phyloP scores from a whole-genome alignment of 2,113 vertebrate genomes.

The Pipa parva region DNA sequence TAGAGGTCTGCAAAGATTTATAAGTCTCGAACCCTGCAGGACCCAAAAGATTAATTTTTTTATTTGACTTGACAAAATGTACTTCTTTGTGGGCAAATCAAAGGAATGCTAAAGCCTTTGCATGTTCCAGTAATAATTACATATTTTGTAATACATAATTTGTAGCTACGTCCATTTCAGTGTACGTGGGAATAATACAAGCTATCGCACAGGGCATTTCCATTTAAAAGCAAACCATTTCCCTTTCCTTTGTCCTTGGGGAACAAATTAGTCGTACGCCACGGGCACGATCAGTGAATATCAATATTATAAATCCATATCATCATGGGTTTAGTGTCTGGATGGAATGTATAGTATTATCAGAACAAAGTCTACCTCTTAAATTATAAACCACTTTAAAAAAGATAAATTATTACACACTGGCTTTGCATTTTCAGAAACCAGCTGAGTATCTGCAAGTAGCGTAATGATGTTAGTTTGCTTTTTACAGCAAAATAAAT shows the following conservation, averaged over 20 bases:
- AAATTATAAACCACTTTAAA: slow-evolving; percentile 57
- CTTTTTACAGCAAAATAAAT: slow-evolving; percentile 79
- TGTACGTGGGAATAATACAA: slow-evolving; percentile 55
- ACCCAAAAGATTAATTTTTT: slow-evolving; percentile 21
- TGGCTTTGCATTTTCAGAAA: slow-evolving; percentile 60
- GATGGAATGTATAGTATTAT: slow-evolving; percentile 51
- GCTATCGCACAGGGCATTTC: slow-evolving; percentile 58
- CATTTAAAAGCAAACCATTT: slow-evolving; percentile 61
- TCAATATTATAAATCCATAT: slow-evolving; percentile 58
- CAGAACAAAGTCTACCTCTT: slow-evolving; percentile 61
- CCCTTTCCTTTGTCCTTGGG: slow-evolving; percentile 62
- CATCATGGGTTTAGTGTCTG: slow-evolving; percentile 48
- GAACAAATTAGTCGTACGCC: slow-evolving; percentile 69
- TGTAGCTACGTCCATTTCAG: slow-evolving; percentile 49
- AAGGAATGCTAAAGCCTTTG: slow-evolving; percentile 54
- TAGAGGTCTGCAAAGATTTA: slow-evolving; percentile 10
- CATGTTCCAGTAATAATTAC: slow-evolving; percentile 48
- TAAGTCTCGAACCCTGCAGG: background rate
- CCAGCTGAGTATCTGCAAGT: slow-evolving; percentile 63
- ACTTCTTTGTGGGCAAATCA: slow-evolving; percentile 55
- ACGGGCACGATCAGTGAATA: slow-evolving; percentile 52
- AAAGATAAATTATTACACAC: slow-evolving; percentile 57
- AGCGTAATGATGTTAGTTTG: slow-evolving; percentile 76
- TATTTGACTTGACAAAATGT: slow-evolving; percentile 46
- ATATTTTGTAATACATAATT: slow-evolving; percentile 45